Percentiles rank a stretch among this genome's conserved stretches.
These are phyloP conservation scores for Drosophila novamexicana DNA, from an alignment of 1,140 invertebrate species.

Conservation along the genomic window DNA sequence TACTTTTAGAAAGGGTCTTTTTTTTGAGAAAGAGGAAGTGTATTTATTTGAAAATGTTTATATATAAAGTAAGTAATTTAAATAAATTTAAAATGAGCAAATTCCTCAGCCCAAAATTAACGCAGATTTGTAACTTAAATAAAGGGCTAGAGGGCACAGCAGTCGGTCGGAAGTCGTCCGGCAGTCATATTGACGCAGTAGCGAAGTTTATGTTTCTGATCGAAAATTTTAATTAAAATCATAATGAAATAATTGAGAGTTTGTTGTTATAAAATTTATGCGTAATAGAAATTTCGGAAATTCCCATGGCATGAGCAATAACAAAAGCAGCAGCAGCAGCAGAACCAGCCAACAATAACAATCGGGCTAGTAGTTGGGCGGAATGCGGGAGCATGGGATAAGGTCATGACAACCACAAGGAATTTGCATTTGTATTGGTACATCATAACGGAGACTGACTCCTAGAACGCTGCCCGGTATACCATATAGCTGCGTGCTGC, in stretches of 20 bases:
- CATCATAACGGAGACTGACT: slow-evolving; percentile 54
- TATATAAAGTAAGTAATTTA: not conserved
- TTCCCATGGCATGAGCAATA: slow-evolving; percentile 54
- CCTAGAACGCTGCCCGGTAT: not conserved
- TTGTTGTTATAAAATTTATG: slow-evolving; percentile 71
- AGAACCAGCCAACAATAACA: slow-evolving; percentile 42
- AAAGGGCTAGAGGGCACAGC: slow-evolving; percentile 10
- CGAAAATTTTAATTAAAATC: slow-evolving; percentile 80
- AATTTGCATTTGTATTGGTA: slow-evolving; percentile 56
- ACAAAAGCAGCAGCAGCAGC: slow-evolving; percentile 52
- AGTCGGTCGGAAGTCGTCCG: slow-evolving; percentile 1
- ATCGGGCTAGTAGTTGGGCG: slow-evolving; percentile 10
- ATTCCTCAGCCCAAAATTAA: slow-evolving; percentile 4
- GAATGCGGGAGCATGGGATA: not conserved
- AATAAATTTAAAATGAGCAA: slow-evolving; percentile 8
- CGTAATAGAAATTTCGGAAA: slow-evolving; percentile 67
- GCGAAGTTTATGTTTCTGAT: slow-evolving; percentile 43
- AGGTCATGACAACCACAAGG: slow-evolving; percentile 26
- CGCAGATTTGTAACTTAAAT: slow-evolving; percentile 5
- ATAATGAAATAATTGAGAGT: slow-evolving; percentile 80
- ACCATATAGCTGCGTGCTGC: not conserved
- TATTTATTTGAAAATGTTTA: not conserved
- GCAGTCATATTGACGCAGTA: slow-evolving; percentile 8
- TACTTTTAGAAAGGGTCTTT: not conserved
- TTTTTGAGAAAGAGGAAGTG: not conserved